Conservation (phyloP, 2,888 invertebrate species). For the Phalera bucephala region DNA sequence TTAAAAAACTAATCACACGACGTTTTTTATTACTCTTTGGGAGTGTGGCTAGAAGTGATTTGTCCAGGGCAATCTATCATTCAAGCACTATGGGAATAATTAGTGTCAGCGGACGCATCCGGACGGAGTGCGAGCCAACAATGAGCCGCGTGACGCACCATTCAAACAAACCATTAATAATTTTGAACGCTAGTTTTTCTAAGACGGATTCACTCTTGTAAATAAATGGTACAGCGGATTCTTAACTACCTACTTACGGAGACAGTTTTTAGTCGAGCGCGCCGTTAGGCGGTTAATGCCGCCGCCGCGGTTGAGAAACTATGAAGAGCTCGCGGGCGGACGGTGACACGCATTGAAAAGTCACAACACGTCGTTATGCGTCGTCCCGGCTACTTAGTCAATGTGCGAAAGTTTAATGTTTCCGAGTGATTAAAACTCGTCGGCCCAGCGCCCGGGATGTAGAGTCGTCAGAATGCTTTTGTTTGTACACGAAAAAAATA, state of each 20-base stretch:
- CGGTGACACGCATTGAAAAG: constrained; percentile 18
- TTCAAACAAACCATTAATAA: constrained; percentile 83
- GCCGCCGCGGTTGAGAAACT: constrained; percentile 35
- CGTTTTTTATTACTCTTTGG: constrained; percentile 69
- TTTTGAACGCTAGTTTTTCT: constrained; percentile 78
- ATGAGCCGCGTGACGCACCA: constrained; percentile 75
- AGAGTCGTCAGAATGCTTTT: constrained; percentile 37
- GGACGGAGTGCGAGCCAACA: constrained; percentile 73
- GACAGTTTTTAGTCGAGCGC: constrained; percentile 65
- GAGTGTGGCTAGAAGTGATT: constrained; percentile 75
- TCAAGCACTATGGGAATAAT: constrained; percentile 81
- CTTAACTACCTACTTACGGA: constrained; percentile 79
- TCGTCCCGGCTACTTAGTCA: constrained; percentile 14
- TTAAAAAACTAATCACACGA: constrained; percentile 68
- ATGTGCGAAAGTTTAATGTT: constrained; percentile 18
- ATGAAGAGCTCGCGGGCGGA: constrained; percentile 10
- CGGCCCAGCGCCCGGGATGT: constrained; percentile 6
- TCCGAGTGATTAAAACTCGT: constrained; percentile 15
- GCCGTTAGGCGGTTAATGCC: constrained; percentile 61
- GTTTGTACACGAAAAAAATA: constrained; percentile 27
- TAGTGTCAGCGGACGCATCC: constrained; percentile 81
- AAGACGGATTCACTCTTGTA: constrained; percentile 76
- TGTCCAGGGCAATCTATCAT: constrained; percentile 81
- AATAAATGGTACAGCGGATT: constrained; percentile 78
- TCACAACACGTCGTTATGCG: constrained; percentile 14